Base-by-base conservation (phyloP, 2,113 vertebrate genomes). In the Caranx ignobilis region DNA sequence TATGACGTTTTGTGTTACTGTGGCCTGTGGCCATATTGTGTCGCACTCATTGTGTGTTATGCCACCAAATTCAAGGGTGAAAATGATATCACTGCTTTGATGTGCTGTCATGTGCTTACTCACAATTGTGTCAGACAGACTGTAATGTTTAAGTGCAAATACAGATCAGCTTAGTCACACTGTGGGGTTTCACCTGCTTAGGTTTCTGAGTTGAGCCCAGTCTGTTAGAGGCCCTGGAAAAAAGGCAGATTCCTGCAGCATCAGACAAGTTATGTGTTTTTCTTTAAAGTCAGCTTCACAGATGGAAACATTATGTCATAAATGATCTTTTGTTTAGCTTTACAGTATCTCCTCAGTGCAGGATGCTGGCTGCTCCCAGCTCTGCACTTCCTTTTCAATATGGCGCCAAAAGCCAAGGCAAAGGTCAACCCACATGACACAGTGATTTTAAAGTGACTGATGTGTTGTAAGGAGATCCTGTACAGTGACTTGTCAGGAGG, bases 41-140 rank as follows among this genome's bases (percentile, higher is more conserved):
- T 71, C 47, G 21, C 2, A 0, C 21, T 85, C 57, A 82, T 89
- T 89, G 74, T 90, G 59, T 0, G 55, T 75, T 70, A 39, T 55
- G 66, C 11, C 52, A 4, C 52, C 43, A 18, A 75, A 89, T 83
- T 92, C 77, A 56, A 37, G 50, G 18, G 19, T 70, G 86, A 91
- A 87, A 71, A 77, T 80, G 83, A 93, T 91, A 91, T 85, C 43
- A 18, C 15, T 13, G 41, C 91, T 92, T 91, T 92, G 89, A 91
- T 91, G 59, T 68, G 63, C 34, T 82, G 68, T 79, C 41, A 47
- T 75, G 71, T 80, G 82, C 84, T 87, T 50, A 87, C 47, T 89
- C 85, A 89, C 75, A 10, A 68, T 70, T 54, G 54, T 32, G 41
- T 89, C 74, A 88, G 18, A 65, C 77, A 18, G n/a, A 34, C 21